Conservation (phyloP, 2,888 invertebrate species). For the Erpobdella octoculata region DNA sequence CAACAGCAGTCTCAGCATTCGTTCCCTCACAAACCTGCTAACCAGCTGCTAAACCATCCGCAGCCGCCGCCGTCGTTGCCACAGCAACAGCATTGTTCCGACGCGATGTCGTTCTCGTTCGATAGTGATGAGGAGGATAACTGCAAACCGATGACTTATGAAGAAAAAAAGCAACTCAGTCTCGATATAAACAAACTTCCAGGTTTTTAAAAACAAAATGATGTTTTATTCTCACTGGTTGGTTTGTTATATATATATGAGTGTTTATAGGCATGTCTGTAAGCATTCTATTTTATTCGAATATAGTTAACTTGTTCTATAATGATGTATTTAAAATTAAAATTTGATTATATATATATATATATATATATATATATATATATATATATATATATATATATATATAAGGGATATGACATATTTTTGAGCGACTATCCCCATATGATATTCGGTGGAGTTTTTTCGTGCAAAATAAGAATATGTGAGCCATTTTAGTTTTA, state of each 20-base stretch:
- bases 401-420: too few relatives aligned
- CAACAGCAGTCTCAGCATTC: conserved; percentile 13
- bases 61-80: neutral
- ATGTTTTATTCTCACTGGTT: neutral
- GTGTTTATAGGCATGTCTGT: neutral
- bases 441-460: too few relatives aligned
- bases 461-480: too few relatives aligned
- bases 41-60: neutral
- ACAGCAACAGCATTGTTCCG: neutral
- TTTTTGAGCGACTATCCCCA: too few relatives aligned
- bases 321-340: too few relatives aligned
- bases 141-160: conserved; percentile 98
- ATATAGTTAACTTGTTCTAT: neutral
- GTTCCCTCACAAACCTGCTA: neutral
- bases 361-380: too few relatives aligned
- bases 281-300: neutral
- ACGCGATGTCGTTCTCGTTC: conserved; percentile 39
- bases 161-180: conserved; percentile 95
- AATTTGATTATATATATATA: too few relatives aligned
- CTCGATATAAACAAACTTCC: conserved; percentile 97
- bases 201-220: conserved; percentile 66
- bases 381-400: too few relatives aligned
- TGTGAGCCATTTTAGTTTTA: too few relatives aligned
- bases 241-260: neutral
- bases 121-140: conserved; percentile 96